Base-by-base conservation (phyloP, 2,888 invertebrate genomes). In the Catocala nupta region DNA sequence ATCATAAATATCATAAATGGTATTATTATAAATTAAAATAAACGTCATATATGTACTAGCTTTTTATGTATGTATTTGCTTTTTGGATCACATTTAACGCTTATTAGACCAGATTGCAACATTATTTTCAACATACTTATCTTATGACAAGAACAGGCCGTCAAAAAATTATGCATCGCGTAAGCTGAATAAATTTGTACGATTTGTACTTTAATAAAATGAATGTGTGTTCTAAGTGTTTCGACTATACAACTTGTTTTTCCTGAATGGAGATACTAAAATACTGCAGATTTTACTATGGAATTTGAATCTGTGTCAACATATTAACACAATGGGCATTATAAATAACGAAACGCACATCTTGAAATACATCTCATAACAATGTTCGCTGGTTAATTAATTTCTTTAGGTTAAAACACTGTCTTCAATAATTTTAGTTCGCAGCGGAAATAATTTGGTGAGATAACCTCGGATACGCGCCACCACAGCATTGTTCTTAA, bases 391-490 rank as follows among this genome's bases (percentile, higher is more conserved):
- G n/a, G 42, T 43, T 48, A 42, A 59, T 53, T 33, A 48, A 59
- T 34, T 48, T 33, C 11, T 54, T 49, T 34, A 33, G 10, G 48
- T 11, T 9, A 57, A 44, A 57, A 57, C 49, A 56, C 42, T 36
- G 25, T 57, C 43, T 44, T 57, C 44, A 43, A 43, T 47, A 49
- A 10, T 56, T 34, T 52, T 47, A 42, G 47, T 56, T 36, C 42
- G 66, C 70, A 63, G 64, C 68, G 76, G 76, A 75, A 73, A 75
- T 71, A 66, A 53, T 58, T 66, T 65, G 39, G n/a, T 55, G 43
- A 74, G 76, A 76, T 76, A 65, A 67, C 77, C 75, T 76, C 68
- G 68, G 75, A 76, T 75, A 39, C 12, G 50, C 55, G 48, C 16
- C 47, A 47, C 25, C 47, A 59, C 54, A 62, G 68, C 73, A 77